Evolutionary conservation across 2,113 vertebrate genomes (phyloP).

Genomic region (Saguinus midas): DNA sequence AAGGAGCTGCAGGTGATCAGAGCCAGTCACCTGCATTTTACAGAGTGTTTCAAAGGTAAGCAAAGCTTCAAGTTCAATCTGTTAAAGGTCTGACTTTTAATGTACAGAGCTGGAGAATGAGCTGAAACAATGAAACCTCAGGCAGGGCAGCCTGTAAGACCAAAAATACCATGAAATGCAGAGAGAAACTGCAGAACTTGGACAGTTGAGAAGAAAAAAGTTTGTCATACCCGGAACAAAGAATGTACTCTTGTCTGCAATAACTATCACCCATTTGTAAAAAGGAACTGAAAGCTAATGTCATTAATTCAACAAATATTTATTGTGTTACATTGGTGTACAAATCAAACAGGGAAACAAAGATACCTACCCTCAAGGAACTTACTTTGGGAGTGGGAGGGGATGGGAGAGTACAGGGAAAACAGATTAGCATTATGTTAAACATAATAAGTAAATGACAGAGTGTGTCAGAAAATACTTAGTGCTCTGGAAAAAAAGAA

Average conservation of each 20-base stretch:
- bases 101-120: not conserved
- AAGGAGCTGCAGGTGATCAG: not conserved
- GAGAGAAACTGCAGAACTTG: not conserved
- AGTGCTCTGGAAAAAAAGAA: not conserved
- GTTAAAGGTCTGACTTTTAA: not conserved
- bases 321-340: not conserved
- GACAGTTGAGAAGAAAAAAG: not conserved
- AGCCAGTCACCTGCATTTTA: not conserved
- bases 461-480: not conserved
- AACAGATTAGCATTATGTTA: not conserved
- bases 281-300: not conserved
- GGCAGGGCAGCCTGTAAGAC: not conserved
- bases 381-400: fast-evolving
- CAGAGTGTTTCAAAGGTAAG: slow-evolving; percentile 17
- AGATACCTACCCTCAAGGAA: not conserved
- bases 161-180: not conserved
- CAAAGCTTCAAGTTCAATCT: not conserved
- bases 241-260: not conserved
- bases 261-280: not conserved
- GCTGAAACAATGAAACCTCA: not conserved
- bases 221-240: not conserved
- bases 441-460: not conserved
- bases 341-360: not conserved
- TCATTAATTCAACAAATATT: not conserved
- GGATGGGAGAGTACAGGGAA: not conserved